Conservation (phyloP, 92 coral and sea anemone genomes). For the Epizoanthus fatuus region DNA sequence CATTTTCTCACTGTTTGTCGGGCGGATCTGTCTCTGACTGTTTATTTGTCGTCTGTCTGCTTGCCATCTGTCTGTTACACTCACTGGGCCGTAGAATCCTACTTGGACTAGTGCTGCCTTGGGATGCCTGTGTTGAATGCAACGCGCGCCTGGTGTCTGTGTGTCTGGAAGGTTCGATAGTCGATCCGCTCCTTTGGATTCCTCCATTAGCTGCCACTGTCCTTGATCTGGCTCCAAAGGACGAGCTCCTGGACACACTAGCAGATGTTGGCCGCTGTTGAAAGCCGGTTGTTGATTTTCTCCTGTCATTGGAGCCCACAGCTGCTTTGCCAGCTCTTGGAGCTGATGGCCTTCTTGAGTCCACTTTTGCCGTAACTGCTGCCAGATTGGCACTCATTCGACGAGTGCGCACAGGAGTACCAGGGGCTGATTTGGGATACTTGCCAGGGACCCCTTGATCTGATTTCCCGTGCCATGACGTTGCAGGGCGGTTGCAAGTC, state of each 20-base stretch:
- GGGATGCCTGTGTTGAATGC: not conserved
- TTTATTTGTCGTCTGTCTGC: too few relatives aligned
- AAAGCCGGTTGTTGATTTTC: not conserved
- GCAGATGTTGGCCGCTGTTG: constrained; percentile 21
- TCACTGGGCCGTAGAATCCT: not conserved
- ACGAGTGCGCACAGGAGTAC: constrained; percentile 31
- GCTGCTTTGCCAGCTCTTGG: not conserved
- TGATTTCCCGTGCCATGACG: constrained; percentile 15
- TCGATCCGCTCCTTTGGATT: constrained; percentile 32
- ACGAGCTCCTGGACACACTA: constrained; percentile 35
- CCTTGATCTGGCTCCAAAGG: constrained; percentile 20
- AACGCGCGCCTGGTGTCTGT: constrained; percentile 13
- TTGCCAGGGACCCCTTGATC: constrained; percentile 13
- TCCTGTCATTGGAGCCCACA: not conserved
- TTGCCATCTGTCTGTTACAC: too few relatives aligned
- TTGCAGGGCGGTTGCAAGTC: constrained; percentile 14
- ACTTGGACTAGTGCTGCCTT: constrained; percentile 12
- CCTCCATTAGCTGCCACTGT: not conserved
- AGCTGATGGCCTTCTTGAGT: constrained; percentile 31
- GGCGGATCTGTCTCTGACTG: too few relatives aligned
- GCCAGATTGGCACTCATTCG: constrained; percentile 20
- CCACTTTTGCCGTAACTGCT: constrained; percentile 25
- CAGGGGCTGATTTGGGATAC: constrained; percentile 43
- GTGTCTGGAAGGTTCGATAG: constrained; percentile 9
- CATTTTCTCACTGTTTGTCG: too few relatives aligned